Conservation (phyloP, 2,113 vertebrate genomes). For the Calidris pygmaea region DNA sequence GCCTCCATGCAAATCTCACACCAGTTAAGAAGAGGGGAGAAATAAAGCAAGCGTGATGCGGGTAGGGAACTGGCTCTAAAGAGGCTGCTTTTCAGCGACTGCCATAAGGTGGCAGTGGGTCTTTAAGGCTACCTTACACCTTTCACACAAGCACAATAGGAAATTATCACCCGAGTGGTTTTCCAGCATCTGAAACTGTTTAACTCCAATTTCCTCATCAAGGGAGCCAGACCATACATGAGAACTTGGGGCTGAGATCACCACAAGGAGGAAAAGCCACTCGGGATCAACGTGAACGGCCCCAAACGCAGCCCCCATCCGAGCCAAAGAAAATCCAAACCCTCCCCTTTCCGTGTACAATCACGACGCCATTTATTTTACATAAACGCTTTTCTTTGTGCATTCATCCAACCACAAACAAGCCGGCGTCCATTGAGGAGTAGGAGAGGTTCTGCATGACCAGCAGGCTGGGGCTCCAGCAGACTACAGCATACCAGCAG, state of each 20-base stretch:
- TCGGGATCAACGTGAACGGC: background rate
- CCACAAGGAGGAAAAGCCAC: background rate
- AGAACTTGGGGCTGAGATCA: background rate
- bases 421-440: background rate
- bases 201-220: conserved; percentile 25
- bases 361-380: background rate
- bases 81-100: conserved; percentile 50
- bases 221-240: background rate
- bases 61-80: background rate
- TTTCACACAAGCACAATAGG: conserved; percentile 49
- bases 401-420: conserved; percentile 22
- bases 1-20: conserved; percentile 23
- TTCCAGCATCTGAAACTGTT: conserved; percentile 37
- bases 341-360: background rate
- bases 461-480: background rate
- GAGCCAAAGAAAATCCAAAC: conserved; percentile 6
- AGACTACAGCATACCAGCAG: background rate
- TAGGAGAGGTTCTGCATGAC: background rate
- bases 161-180: conserved; percentile 33
- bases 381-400: background rate
- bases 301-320: background rate
- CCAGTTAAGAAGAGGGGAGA: background rate
- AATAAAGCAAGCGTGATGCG: background rate
- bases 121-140: conserved; percentile 62
- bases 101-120: conserved; percentile 67